Percentiles rank a stretch among this genome's conserved stretches.
These are phyloP conservation scores for Thecophora atra DNA, from an alignment of 2,888 invertebrate genomes.

Conservation along the genomic window DNA sequence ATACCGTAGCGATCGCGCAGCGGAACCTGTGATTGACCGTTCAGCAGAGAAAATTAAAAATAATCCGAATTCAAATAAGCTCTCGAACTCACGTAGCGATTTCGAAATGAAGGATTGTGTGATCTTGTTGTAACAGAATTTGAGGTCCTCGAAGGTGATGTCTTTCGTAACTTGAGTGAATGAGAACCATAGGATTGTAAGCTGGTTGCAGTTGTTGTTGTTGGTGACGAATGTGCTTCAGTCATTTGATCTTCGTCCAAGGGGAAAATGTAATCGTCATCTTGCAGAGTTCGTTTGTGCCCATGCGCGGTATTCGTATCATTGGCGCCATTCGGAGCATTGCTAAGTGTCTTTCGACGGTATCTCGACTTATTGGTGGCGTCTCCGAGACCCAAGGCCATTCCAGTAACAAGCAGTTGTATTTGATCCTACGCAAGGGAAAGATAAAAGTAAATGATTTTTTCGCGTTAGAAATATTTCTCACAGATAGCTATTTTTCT, in stretches of 20 bases:
- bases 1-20: slow-evolving; percentile 70
- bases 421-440: slow-evolving; percentile 70
- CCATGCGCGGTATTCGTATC: slow-evolving; percentile 23
- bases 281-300: slow-evolving; percentile 62
- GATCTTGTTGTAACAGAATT: slow-evolving; percentile 38
- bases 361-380: slow-evolving; percentile 67
- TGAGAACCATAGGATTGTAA: slow-evolving; percentile 60
- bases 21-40: slow-evolving; percentile 53
- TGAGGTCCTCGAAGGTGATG: slow-evolving; percentile 67
- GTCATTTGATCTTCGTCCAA: slow-evolving; percentile 79
- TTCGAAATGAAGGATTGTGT: slow-evolving; percentile 42
- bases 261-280: slow-evolving; percentile 85
- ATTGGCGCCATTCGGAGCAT: slow-evolving; percentile 45
- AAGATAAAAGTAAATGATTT: too few species aligned
- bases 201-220: slow-evolving; percentile 54
- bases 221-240: slow-evolving; percentile 56
- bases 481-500: too few species aligned
- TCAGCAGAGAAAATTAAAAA: slow-evolving; percentile 9
- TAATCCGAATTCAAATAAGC: background rate
- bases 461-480: too few species aligned
- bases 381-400: slow-evolving; percentile 80
- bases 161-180: slow-evolving; percentile 68
- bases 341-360: slow-evolving; percentile 54
- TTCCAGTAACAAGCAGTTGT: slow-evolving; percentile 77
- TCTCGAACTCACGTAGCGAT: slow-evolving; percentile 49